A percentile compares a stretch with the other conserved stretches of the same genome.
These are phyloP conservation scores for Timema podura DNA, from an alignment of 2,888 invertebrate genomes.

Conservation along the genomic window DNA sequence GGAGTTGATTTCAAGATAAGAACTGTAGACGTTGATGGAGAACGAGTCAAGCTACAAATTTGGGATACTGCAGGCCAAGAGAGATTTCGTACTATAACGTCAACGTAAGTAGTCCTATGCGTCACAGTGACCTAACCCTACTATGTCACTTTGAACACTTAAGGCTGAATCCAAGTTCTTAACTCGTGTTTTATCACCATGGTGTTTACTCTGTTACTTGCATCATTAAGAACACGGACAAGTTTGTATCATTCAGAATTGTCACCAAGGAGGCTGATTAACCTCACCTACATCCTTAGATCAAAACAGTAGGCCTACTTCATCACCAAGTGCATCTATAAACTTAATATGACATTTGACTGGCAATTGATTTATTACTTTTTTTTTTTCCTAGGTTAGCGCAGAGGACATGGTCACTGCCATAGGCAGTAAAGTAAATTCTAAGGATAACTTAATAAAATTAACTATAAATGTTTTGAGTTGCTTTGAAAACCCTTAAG, in stretches of 20 bases:
- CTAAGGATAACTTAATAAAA: too few species aligned
- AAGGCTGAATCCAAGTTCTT: background rate
- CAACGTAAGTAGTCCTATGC: conserved; percentile 61
- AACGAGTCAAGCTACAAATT: conserved; percentile 90
- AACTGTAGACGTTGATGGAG: conserved; percentile 87
- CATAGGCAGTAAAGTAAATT: too few species aligned
- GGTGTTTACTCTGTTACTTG: background rate
- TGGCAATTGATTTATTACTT: too few species aligned
- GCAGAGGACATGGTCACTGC: too few species aligned
- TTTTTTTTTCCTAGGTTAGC: too few species aligned
- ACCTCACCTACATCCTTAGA: background rate
- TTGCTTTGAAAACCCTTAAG: too few species aligned
- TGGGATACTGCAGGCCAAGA: conserved; percentile 99
- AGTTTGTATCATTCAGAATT: background rate
- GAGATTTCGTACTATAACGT: conserved; percentile 96
- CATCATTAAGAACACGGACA: background rate
- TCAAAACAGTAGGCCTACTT: background rate
- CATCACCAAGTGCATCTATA: background rate
- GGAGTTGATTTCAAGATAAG: conserved; percentile 99
- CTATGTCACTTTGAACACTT: background rate
- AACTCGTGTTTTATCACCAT: background rate
- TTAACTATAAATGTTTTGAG: too few species aligned
- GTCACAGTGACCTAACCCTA: background rate
- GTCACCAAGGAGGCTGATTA: background rate
- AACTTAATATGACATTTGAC: background rate